Base-by-base conservation (phyloP, 2,888 invertebrate genomes). In the Diachrysia chrysitis region DNA sequence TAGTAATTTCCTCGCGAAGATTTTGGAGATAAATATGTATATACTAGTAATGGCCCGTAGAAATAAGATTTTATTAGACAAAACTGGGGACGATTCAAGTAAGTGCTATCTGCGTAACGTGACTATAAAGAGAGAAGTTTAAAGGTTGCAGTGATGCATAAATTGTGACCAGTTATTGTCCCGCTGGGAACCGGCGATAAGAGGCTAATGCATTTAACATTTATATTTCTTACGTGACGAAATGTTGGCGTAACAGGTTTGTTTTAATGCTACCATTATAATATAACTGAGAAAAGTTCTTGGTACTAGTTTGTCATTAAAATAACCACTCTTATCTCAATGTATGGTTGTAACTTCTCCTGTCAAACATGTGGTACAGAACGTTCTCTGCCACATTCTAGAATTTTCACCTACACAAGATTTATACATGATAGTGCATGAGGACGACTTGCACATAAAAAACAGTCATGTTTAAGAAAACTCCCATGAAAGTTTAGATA, bases 61-160 rank as follows among this genome's bases (percentile, higher is more conserved):
- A 21, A 2, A 51, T 9, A 19, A 51, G 19, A 66, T 73, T 77
- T 72, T 62, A 72, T 61, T 72, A 66, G 58, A 72, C 46, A 42
- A 48, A 77, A 72, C 73, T 65, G 53, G 53, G 10, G 12, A 48
- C 76, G 63, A 66, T 77, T 59, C 58, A 19, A 62, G 73, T 62
- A 73, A 73, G 78, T 66, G 78, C 78, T 77, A 73, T 73, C 73
- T 77, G 66, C 66, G 55, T 58, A 57, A 58, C 67, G 61, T 59
- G 35, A 32, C 61, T 56, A 77, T 78, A 73, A 73, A 73, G 61
- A 53, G 55, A 9, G 23, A 55, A 54, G 67, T 72, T 77, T 78
- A 77, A 77, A 78, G 73, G 77, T 66, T 73, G 78, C 73, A 62
- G 56, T 66, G 62, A 66, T 78, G 73, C 73, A 78, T 78, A 73